These are phyloP conservation scores for Malurus alboscapulatus DNA, from an alignment of 2,113 vertebrate genomes.

Conservation along the genomic window DNA sequence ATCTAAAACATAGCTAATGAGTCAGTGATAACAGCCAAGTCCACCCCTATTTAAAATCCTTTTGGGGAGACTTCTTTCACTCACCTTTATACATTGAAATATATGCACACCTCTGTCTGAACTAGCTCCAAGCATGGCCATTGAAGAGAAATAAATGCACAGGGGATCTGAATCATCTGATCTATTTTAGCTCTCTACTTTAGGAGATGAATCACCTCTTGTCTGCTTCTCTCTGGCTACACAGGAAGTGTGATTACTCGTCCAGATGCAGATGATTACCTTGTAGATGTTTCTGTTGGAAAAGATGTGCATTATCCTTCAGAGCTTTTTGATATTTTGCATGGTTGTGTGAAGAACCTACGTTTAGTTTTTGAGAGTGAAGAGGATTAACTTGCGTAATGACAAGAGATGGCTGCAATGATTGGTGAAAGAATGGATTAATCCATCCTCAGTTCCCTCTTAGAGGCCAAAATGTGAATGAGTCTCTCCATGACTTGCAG, in stretches of 20 bases:
- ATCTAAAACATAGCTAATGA: not conserved
- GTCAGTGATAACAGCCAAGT: not conserved
- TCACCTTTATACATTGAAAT: not conserved
- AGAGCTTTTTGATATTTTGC: not conserved
- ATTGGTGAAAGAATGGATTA: not conserved
- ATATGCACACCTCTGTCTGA: not conserved
- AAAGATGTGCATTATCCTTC: not conserved
- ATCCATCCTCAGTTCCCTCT: not conserved
- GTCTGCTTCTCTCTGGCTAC: not conserved
- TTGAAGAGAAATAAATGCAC: not conserved
- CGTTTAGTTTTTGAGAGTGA: not conserved
- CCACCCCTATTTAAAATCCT: not conserved
- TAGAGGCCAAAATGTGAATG: not conserved
- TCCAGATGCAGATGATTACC: not conserved
- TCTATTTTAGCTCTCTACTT: not conserved
- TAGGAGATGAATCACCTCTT: not conserved
- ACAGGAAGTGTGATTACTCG: not conserved
- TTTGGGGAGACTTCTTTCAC: not conserved
- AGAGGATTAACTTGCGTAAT: not conserved
- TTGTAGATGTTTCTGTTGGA: not conserved
- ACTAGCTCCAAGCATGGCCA: not conserved
- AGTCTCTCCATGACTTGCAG: not conserved
- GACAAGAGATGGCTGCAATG: not conserved
- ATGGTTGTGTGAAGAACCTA: not conserved
- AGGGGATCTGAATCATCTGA: not conserved